These are phyloP conservation scores for Metridium senile DNA, from an alignment of 92 coral and sea anemone genomes.

Conservation along the genomic window DNA sequence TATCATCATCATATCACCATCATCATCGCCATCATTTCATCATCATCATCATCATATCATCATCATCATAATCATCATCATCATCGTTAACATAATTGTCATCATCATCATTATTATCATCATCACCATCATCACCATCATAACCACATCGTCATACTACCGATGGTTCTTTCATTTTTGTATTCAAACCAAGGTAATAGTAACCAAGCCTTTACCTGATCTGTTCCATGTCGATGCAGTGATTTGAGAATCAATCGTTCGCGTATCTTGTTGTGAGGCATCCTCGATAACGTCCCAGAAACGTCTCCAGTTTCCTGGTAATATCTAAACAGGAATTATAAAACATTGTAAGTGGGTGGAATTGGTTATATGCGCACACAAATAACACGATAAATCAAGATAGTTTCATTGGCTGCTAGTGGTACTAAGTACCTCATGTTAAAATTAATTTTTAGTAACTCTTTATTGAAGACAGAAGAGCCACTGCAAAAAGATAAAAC, in stretches of 20 bases:
- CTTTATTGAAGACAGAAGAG: not conserved
- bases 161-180: not conserved
- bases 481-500: not conserved
- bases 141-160: not conserved
- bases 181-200: not conserved
- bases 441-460: too few relatives aligned
- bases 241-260: conserved; percentile 74
- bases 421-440: too few relatives aligned
- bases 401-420: too few relatives aligned
- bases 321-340: conserved; percentile 38
- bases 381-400: too few relatives aligned
- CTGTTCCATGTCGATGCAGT: conserved; percentile 81
- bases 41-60: not conserved
- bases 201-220: conserved; percentile 32
- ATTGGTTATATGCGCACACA: not conserved
- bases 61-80: not conserved
- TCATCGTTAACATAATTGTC: not conserved
- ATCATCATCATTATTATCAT: not conserved
- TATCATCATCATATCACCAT: not conserved
- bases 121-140: not conserved
- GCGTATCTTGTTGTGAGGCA: conserved; percentile 72
- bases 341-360: not conserved
- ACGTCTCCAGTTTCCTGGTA: conserved; percentile 72
- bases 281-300: conserved; percentile 68
- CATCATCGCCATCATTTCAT: not conserved